These are phyloP conservation scores for Aulostomus chinensis DNA, from an alignment of 2,797 vertebrate species.

Conservation along the genomic window DNA sequence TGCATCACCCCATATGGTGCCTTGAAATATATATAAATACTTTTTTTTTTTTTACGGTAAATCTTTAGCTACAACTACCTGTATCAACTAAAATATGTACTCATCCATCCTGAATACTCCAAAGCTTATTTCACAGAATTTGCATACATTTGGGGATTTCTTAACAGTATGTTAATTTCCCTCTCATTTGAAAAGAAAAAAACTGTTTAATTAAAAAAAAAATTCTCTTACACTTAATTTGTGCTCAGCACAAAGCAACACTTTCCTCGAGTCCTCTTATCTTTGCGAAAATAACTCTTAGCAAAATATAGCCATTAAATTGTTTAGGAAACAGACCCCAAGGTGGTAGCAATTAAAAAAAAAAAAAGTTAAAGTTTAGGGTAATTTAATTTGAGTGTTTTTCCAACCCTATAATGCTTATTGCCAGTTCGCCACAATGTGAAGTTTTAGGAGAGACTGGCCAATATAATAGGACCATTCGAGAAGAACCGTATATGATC, in stretches of 20 bases:
- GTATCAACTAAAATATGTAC: conserved; percentile 14
- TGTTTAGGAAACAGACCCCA: conserved; percentile 23
- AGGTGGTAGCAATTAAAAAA: conserved; percentile 28
- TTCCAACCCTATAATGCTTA: background rate
- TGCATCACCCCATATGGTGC: no score
- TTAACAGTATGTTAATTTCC: conserved; percentile 18
- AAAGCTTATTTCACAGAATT: conserved; percentile 26
- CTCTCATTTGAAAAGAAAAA: conserved; percentile 5
- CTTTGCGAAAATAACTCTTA: conserved; percentile 10
- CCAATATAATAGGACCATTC: no score
- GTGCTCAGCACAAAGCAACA: conserved; percentile 15
- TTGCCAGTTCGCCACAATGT: no score
- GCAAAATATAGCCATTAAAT: conserved; percentile 13
- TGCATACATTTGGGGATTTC: conserved; percentile 28
- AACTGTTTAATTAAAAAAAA: no score
- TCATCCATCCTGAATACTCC: conserved; percentile 21
- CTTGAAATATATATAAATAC: no score
- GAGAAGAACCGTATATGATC: no score
- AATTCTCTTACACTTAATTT: conserved; percentile 31
- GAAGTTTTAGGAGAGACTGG: no score
- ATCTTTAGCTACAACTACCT: conserved; percentile 14
- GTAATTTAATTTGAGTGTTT: conserved; percentile 29
- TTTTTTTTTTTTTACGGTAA: no score
- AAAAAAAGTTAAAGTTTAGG: conserved; percentile 9
- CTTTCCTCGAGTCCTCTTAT: conserved; percentile 20